A percentile compares a stretch with the other conserved stretches of the same genome.
Evolutionary conservation across 2,888 invertebrate species (phyloP).

Genomic region (Andrena bucephala): DNA sequence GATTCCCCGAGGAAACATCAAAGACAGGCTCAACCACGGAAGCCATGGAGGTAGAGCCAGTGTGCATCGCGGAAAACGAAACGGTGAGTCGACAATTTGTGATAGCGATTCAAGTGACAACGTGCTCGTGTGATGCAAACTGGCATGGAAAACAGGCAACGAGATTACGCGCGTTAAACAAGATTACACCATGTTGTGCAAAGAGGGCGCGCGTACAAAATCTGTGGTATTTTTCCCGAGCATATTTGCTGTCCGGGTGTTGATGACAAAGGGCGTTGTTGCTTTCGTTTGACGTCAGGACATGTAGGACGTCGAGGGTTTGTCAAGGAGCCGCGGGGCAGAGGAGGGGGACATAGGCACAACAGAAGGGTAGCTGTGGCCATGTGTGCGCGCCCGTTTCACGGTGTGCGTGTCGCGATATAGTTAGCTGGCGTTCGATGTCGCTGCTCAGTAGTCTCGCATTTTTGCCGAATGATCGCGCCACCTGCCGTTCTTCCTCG

Average conservation of each 20-base stretch:
- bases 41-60: constrained; percentile 79
- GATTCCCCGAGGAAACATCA: constrained; percentile 19
- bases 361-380: constrained; percentile 62
- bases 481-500: constrained; percentile 16
- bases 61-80: constrained; percentile 81
- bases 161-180: constrained; percentile 49
- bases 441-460: constrained; percentile 46
- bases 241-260: constrained; percentile 16
- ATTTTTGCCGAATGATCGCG: constrained; percentile 58
- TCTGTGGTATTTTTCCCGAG: background rate
- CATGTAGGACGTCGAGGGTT: constrained; percentile 38
- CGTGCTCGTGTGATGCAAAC: constrained; percentile 68
- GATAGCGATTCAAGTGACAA: constrained; percentile 58
- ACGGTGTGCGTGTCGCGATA: constrained; percentile 35
- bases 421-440: constrained; percentile 59
- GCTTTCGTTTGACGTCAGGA: constrained; percentile 71
- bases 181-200: constrained; percentile 72
- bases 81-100: constrained; percentile 77
- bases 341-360: constrained; percentile 23
- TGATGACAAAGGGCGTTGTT: constrained; percentile 75
- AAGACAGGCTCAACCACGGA: background rate
- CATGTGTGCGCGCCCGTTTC: constrained; percentile 42
- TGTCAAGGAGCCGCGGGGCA: constrained; percentile 49
- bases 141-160: constrained; percentile 54
- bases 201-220: constrained; percentile 63